Base-by-base conservation (phyloP, 2,888 invertebrate genomes). In the Mayetiola destructor region DNA sequence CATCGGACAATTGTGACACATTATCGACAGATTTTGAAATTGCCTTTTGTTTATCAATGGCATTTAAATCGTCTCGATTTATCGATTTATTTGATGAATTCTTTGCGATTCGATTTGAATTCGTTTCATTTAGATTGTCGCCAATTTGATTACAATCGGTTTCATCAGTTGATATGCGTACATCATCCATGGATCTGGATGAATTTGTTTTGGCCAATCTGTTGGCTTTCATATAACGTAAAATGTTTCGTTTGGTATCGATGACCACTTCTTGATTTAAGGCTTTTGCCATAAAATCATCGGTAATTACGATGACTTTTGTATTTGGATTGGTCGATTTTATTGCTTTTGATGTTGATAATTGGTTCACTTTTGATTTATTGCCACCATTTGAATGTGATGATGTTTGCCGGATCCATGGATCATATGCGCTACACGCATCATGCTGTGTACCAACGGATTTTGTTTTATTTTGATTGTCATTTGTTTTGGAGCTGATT, bases 21-120 rank as follows among this genome's bases (percentile, higher is more conserved):
- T 56, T 61, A 58, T 59, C 62, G 61, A 60, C 65, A 65, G 62
- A 65, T 54, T 37, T 40, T 18, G 37, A 52, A 21, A 36, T 39
- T 20, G 52, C 30, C 36, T 52, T 56, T 14, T 29, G 23, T 21
- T 40, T 42, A 16, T 48, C 23, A 1, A 16, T 9, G 35, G 48
- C 23, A 4, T n/a, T 16, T n/a, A 16, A 4, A 4, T 37, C 14
- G 2, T 37, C 53, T 27, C n/a, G 9, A 16, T 10, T 54, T 18
- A 9, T 16, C 10, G 30, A 35, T 18, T 30, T 16, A 18, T 27
- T 29, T 32, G 21, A 29, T 32, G 32, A 12, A 9, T 9, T 32
- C 5, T 14, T 35, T n/a, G 3, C 10, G 12, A 10, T 1, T 16
- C 16, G 21, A 12, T 55, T 35, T 14, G 23, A n/a, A 14, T 52